Base-by-base conservation (phyloP, 2,797 vertebrate genomes). In the Graptemys geographica region DNA sequence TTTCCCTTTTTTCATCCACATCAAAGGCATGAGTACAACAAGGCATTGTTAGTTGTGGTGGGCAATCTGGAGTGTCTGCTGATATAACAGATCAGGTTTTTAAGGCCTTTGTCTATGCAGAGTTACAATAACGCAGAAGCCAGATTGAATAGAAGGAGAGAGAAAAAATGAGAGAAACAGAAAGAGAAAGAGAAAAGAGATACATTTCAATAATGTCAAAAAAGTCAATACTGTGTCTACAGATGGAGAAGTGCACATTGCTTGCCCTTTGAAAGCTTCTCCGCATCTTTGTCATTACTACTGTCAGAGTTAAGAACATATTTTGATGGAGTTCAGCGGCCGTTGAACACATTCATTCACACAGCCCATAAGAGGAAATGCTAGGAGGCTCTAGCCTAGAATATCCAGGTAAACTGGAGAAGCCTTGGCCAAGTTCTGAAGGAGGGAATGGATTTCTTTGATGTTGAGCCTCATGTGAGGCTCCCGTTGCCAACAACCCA, bases 381-480 rank as follows among this genome's bases (percentile, higher is more conserved):
- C 76, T 81, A 95, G 86, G 88, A 96, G 86, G 91, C 62, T 95
- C 99, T 98, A 99, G 98, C 99, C 99, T 96, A 99, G 98, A 98
- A 99, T 99, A 98, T 99, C 99, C 98, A 99, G 98, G 98, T 99
- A 99, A 82, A 99, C 99, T 2, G 99, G 99, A 78, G 99, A 99
- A 86, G 99, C 99, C 98, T 99, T 99, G 97, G 99, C 99, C 98
- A 99, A 98, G 97, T 99, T 99, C 97, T 99, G 99, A 91, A 99
- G 99, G 91, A 99, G 99, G 53, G 97, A 98, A 96, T 99, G 99
- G 97, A 99, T 99, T 98, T 99, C 99, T 97, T 99, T 99, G 97
- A 99, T 99, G 98, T 99, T 99, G 96, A 99, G 99, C 98, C 99
- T 99, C 98, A 99, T 99, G 97, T 99, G 99, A 10, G 99, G 99